Percentiles rank a stretch among this genome's conserved stretches.
These are phyloP conservation scores for Psittacus erithacus DNA, from an alignment of 2,113 vertebrate species.

Conservation along the genomic window DNA sequence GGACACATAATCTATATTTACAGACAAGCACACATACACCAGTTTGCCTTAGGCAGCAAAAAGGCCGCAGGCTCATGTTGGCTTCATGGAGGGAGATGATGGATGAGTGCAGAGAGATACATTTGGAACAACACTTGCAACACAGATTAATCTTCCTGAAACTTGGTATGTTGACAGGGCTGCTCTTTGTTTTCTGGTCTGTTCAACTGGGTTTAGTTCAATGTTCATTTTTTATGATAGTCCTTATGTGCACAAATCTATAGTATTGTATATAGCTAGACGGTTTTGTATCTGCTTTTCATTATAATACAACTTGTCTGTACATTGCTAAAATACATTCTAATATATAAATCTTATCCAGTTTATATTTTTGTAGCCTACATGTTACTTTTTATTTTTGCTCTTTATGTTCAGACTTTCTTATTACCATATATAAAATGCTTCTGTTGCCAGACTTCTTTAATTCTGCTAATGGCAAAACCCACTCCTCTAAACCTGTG, in stretches of 20 bases:
- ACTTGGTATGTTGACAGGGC: constrained; percentile 41
- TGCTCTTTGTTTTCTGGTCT: constrained; percentile 54
- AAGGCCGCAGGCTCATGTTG: background rate
- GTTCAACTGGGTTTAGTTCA: constrained; percentile 28
- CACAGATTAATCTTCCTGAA: constrained; percentile 55
- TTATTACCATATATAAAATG: background rate
- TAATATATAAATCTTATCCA: constrained; percentile 9
- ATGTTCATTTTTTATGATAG: constrained; percentile 12
- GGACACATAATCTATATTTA: constrained; percentile 15
- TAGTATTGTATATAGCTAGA: background rate
- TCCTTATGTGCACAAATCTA: background rate
- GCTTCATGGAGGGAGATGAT: constrained; percentile 41
- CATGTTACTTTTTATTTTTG: background rate
- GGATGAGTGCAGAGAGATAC: constrained; percentile 45
- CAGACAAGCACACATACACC: background rate
- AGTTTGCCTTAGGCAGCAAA: constrained; percentile 36
- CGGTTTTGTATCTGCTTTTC: background rate
- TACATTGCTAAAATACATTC: constrained; percentile 1
- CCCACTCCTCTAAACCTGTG: background rate
- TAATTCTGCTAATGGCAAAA: background rate
- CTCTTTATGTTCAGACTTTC: background rate
- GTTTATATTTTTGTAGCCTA: background rate
- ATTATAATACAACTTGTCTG: background rate
- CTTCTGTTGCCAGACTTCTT: constrained; percentile 12
- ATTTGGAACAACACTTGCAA: constrained; percentile 33